Evolutionary conservation across 2,888 invertebrate genomes (phyloP).

Genomic region (Beris morrisii): DNA sequence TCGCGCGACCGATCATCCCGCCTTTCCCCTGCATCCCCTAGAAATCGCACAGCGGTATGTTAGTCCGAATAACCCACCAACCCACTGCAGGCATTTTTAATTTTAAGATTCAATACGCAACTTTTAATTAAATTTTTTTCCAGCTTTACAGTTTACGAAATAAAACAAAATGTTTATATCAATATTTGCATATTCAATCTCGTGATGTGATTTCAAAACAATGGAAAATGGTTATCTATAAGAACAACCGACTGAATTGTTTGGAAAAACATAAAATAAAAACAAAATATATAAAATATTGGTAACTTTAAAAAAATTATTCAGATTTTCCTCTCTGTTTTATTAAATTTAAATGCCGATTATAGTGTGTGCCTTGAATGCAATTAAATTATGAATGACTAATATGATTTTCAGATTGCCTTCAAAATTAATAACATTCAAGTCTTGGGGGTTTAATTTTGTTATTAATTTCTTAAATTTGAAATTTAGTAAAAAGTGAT

Average conservation of each 20-base stretch:
- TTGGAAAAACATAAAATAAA: slow-evolving; percentile 2
- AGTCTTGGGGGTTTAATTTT: neutral
- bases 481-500: no score
- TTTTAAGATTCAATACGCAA: slow-evolving; percentile 36
- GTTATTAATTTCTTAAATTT: neutral
- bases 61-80: slow-evolving; percentile 40
- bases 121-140: neutral
- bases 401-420: neutral
- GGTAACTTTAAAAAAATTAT: neutral
- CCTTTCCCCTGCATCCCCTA: slow-evolving; percentile 65
- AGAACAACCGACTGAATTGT: slow-evolving; percentile 37
- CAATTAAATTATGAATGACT: neutral
- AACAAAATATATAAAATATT: slow-evolving; percentile 3
- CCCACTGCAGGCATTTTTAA: slow-evolving; percentile 38
- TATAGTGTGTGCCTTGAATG: neutral
- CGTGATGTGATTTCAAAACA: slow-evolving; percentile 22
- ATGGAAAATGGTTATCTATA: slow-evolving; percentile 34
- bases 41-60: slow-evolving; percentile 40
- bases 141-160: neutral
- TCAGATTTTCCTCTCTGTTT: no score
- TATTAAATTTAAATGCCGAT: slow-evolving; percentile 3
- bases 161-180: no score
- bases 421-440: slow-evolving; percentile 5
- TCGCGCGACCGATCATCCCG: slow-evolving; percentile 57
- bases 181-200: slow-evolving; percentile 34